phyloP scores from a whole-genome alignment of 64 coral and sea anemone species.

The Pocillopora damicornis region DNA sequence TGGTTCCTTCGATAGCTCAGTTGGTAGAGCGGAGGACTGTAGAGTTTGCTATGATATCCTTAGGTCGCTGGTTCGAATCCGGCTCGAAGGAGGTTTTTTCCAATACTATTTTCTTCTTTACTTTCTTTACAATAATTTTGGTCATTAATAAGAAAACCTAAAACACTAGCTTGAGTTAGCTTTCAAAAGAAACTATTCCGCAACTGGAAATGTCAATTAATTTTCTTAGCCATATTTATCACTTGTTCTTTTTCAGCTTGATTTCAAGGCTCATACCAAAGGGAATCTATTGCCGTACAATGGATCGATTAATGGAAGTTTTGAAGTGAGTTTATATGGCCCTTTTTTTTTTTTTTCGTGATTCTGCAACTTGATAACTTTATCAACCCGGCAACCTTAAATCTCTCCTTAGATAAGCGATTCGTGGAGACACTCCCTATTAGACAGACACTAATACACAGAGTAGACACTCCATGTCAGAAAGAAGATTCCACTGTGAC shows the following conservation, averaged over 20 bases:
- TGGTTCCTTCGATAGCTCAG: slow-evolving; percentile 89
- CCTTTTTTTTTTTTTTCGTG: neutral
- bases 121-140: neutral
- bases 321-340: slow-evolving; percentile 42
- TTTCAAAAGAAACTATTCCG: too few relatives aligned
- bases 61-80: slow-evolving; percentile 84
- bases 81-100: slow-evolving; percentile 63
- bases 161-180: too few relatives aligned
- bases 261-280: slow-evolving; percentile 50
- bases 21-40: slow-evolving; percentile 98
- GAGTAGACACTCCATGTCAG: too few relatives aligned
- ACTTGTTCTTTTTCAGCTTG: slow-evolving; percentile 40
- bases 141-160: neutral
- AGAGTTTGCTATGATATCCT: slow-evolving; percentile 28
- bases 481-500: too few relatives aligned
- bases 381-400: neutral
- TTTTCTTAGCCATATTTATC: too few relatives aligned
- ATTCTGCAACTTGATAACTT: too few relatives aligned
- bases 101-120: neutral
- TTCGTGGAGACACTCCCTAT: too few relatives aligned
- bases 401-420: neutral
- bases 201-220: too few relatives aligned
- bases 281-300: slow-evolving; percentile 65
- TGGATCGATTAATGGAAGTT: slow-evolving; percentile 34
- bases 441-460: too few relatives aligned